A percentile compares a stretch with the other conserved stretches of the same genome.
phyloP scores from a whole-genome alignment of 2,888 invertebrate species.

The Hetaerina titia region DNA sequence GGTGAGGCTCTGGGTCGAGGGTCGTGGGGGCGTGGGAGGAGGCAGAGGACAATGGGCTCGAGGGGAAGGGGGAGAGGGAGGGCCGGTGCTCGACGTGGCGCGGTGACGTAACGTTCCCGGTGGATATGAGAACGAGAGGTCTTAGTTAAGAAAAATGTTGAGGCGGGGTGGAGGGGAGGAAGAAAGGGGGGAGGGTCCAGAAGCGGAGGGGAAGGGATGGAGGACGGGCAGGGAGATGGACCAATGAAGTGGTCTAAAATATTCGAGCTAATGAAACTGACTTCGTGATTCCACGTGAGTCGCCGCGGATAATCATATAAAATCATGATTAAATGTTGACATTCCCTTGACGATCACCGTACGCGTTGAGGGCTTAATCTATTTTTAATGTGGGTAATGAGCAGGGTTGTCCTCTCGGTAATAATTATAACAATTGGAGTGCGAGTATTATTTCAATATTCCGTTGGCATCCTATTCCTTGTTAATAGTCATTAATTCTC shows the following conservation, averaged over 20 bases:
- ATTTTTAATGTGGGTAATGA: background rate
- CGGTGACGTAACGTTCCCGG: slow-evolving; percentile 11
- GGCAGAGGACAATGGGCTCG: background rate
- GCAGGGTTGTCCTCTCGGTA: too few species aligned
- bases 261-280: background rate
- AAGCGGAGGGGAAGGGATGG: background rate
- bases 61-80: background rate
- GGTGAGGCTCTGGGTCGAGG: background rate
- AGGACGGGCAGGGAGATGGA: background rate
- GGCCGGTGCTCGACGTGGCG: background rate
- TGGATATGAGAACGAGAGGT: slow-evolving; percentile 18
- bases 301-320: slow-evolving; percentile 13
- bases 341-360: background rate
- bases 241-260: slow-evolving; percentile 24
- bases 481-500: too few species aligned
- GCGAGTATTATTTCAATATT: too few species aligned
- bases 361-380: background rate
- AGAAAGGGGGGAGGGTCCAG: too few species aligned
- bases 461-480: too few species aligned
- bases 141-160: slow-evolving; percentile 24
- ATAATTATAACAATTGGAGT: too few species aligned
- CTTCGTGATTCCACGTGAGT: background rate
- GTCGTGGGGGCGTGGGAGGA: background rate
- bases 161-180: background rate
- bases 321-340: background rate